phyloP scores from a whole-genome alignment of 1,140 invertebrate genomes.

The Sitophilus oryzae region DNA sequence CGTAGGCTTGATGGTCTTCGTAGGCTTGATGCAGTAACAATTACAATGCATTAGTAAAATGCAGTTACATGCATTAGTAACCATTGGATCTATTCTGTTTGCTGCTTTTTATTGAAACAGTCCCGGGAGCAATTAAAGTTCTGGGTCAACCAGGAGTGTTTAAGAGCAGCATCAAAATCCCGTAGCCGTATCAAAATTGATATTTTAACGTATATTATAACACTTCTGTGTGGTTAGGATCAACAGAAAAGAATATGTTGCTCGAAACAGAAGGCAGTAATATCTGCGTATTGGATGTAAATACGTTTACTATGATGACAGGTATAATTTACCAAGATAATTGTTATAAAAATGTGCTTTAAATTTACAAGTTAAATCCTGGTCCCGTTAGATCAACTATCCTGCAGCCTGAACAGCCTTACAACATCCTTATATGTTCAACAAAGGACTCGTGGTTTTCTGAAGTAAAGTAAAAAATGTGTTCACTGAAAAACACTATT shows the following conservation, averaged over 20 bases:
- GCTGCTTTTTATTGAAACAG: no score
- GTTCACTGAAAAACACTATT: slow-evolving; percentile 67
- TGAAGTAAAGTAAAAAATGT: slow-evolving; percentile 72
- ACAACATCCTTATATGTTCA: slow-evolving; percentile 84
- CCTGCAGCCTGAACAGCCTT: slow-evolving; percentile 75
- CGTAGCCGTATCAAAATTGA: no score
- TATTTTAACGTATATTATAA: no score
- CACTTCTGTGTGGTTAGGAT: slow-evolving; percentile 77
- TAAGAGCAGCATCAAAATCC: no score
- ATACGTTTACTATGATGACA: slow-evolving; percentile 77
- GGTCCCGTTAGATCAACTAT: slow-evolving; percentile 89
- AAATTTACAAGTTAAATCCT: slow-evolving; percentile 91
- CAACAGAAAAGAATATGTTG: slow-evolving; percentile 69
- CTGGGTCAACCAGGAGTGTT: no score
- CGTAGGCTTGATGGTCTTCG: no score
- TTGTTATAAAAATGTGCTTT: slow-evolving; percentile 67
- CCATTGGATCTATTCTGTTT: no score
- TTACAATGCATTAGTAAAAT: no score
- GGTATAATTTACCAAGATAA: slow-evolving; percentile 94
- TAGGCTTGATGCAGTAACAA: no score
- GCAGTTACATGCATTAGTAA: no score
- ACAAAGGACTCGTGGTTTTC: slow-evolving; percentile 84
- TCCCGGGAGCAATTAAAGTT: no score
- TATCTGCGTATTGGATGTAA: slow-evolving; percentile 82
- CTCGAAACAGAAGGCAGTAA: slow-evolving; percentile 96